Evolutionary conservation across 2,797 vertebrate genomes (phyloP), one percentile per base, ranked within the genome.

Genomic region (Gallinago stenura): DNA sequence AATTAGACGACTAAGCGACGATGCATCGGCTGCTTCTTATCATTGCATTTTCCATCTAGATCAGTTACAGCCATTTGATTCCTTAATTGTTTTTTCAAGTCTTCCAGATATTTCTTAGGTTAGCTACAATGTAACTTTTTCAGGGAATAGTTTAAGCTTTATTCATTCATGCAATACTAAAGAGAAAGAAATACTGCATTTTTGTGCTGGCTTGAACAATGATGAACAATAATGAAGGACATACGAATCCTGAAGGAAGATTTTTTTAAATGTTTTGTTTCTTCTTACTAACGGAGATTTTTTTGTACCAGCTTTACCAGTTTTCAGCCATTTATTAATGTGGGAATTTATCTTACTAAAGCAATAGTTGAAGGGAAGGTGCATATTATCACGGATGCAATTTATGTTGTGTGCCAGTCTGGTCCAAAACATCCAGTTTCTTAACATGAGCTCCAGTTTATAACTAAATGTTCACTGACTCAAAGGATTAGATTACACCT

Each of bases 291-390:
- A 98, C 96, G 97, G 98, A 98, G 98, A 98, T 98, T 98, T 99
- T 99, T 99, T 99, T 99, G 98, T 99, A 99, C 99, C 98, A 98
- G 98, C 98, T 99, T 99, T 98, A 98, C 98, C 98, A 99, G 98
- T 98, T 99, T 98, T 99, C 98, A 98, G 98, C 98, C 98, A 98
- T 99, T 99, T 98, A 98, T 98, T 98, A 98, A 98, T 98, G 97
- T 98, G 98, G 98, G 97, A 98, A 98, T 98, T 98, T 99, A 98
- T 98, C 99, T 99, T 99, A 98, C 98, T 98, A 98, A 98, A 99
- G 99, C 99, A 99, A 99, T 99, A 99, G 99, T 99, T 93, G 97
- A 99, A 98, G 98, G 98, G 98, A 98, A 98, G 98, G 98, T 99
- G 98, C 99, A 99, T 99, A 99, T 99, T 98, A 98, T 98, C 98